These are phyloP conservation scores for Chlorops oryzae DNA, from an alignment of 1,140 invertebrate species.

Conservation along the genomic window DNA sequence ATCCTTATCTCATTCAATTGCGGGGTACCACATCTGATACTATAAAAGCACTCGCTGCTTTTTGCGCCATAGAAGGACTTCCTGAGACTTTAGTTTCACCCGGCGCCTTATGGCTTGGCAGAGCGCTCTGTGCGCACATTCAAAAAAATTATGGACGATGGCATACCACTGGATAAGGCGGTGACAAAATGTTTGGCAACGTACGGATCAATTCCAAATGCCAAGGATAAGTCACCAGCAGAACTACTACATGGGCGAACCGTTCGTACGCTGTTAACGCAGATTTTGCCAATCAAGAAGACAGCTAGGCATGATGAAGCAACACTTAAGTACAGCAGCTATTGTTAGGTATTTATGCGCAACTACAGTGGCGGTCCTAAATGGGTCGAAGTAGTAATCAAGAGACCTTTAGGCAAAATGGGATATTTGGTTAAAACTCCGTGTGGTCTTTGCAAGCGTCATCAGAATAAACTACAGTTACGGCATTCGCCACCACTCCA, in stretches of 20 bases:
- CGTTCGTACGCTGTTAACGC: constrained; percentile 5
- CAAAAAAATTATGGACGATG: constrained; percentile 8
- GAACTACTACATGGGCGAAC: constrained; percentile 7
- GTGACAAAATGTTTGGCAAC: constrained; percentile 5
- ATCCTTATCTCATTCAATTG: constrained; percentile 14
- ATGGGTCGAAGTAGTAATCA: too few relatives aligned
- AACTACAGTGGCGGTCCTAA: too few relatives aligned
- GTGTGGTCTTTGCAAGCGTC: too few relatives aligned
- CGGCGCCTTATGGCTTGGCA: constrained; percentile 33
- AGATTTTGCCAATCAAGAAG: too few relatives aligned
- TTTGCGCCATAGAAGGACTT: constrained; percentile 24
- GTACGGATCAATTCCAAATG: constrained; percentile 11
- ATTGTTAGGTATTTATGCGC: too few relatives aligned
- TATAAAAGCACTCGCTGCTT: constrained; percentile 11
- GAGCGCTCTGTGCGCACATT: constrained; percentile 23
- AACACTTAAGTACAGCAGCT: too few relatives aligned
- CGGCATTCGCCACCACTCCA: too few relatives aligned
- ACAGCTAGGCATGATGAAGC: too few relatives aligned
- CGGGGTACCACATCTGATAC: constrained; percentile 13
- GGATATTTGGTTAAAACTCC: too few relatives aligned
- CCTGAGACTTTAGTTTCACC: constrained; percentile 28
- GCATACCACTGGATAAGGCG: too few relatives aligned
- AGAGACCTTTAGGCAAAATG: too few relatives aligned
- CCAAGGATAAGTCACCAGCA: background rate
- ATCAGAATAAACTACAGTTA: too few relatives aligned